Evolutionary conservation across 2,797 vertebrate species (phyloP).

Genomic region (Urocyon cinereoargenteus): DNA sequence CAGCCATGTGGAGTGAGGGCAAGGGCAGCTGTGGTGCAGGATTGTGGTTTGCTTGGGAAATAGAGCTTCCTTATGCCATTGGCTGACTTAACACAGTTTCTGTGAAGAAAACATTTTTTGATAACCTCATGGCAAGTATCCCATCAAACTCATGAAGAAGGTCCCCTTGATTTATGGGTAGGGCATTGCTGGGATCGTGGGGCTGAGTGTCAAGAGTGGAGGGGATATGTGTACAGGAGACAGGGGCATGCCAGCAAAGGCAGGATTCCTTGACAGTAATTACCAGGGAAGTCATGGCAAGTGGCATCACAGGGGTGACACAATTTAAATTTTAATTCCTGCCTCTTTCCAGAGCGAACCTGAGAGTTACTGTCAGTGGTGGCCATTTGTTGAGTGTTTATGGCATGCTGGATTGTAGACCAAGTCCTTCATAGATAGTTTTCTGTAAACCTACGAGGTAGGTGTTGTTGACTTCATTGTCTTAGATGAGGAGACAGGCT

Average conservation of each 20-base stretch:
- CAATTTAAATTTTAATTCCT: background rate
- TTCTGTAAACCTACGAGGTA: background rate
- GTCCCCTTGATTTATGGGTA: background rate
- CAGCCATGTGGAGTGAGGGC: too few species aligned
- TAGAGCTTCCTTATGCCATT: background rate
- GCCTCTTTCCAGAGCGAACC: background rate
- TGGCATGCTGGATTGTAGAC: background rate
- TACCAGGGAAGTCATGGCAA: background rate
- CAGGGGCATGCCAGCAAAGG: background rate
- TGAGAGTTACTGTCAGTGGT: background rate
- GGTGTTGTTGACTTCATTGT: background rate
- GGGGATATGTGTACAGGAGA: background rate
- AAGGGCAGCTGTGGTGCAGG: background rate
- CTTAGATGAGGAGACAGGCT: background rate
- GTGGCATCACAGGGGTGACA: background rate
- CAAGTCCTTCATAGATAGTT: background rate
- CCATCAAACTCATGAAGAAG: background rate
- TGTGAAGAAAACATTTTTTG: conserved; percentile 9
- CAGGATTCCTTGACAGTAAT: background rate
- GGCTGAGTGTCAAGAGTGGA: background rate
- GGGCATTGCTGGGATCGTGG: background rate
- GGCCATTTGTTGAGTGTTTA: background rate
- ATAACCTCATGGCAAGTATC: background rate
- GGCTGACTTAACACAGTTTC: background rate
- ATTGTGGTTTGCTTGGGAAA: background rate